Conservation (phyloP, 2,888 invertebrate species). For the Drosophila fulvimacula region DNA sequence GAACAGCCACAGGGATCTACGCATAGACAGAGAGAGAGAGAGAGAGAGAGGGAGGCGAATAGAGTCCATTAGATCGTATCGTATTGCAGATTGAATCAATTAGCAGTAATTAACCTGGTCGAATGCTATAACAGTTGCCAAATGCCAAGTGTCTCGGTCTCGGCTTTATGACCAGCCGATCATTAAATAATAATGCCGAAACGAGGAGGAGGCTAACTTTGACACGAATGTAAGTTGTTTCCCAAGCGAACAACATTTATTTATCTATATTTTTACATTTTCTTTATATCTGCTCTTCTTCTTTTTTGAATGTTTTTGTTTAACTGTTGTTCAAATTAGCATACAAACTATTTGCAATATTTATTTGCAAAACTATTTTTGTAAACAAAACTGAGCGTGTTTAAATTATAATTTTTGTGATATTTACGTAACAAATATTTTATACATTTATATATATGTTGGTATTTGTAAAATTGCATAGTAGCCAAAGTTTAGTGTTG, state of each 20-base stretch:
- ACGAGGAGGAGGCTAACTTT: slow-evolving; percentile 12
- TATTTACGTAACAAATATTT: neutral
- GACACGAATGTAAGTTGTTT: slow-evolving; percentile 37
- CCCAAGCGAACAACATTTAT: slow-evolving; percentile 27
- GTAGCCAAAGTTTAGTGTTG: neutral
- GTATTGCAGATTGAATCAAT: slow-evolving; percentile 50
- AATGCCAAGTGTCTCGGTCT: slow-evolving; percentile 50
- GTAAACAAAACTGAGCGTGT: neutral
- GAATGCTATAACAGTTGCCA: slow-evolving; percentile 54
- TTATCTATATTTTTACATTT: slow-evolving; percentile 24
- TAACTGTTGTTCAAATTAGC: neutral
- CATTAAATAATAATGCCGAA: slow-evolving; percentile 42
- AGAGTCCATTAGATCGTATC: slow-evolving; percentile 13
- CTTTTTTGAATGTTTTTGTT: neutral
- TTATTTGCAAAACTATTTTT: neutral
- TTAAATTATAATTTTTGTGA: neutral
- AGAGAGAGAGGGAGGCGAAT: neutral
- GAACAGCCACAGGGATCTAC: slow-evolving; percentile 53
- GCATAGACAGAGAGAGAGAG: slow-evolving; percentile 31
- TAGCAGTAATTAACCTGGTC: slow-evolving; percentile 44
- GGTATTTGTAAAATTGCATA: neutral
- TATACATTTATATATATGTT: neutral
- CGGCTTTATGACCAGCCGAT: slow-evolving; percentile 18
- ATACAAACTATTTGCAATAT: neutral
- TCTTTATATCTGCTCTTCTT: neutral